Evolutionary conservation across 2,888 invertebrate genomes (phyloP).

Genomic region (Gerris lacustris): DNA sequence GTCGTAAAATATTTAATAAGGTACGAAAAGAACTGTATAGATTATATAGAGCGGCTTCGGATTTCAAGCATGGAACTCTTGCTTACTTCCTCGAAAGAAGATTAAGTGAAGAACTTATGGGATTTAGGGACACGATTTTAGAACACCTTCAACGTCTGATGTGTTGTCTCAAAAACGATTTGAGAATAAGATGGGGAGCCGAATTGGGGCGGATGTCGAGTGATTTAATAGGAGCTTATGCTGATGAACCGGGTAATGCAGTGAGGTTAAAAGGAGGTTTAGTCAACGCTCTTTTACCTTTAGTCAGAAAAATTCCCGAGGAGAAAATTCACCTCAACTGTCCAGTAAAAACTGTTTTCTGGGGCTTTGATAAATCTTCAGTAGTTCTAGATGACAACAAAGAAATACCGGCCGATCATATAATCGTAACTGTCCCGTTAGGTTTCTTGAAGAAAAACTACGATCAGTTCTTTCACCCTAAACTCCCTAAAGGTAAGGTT

Average conservation of each 20-base stretch:
- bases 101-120: constrained; percentile 55
- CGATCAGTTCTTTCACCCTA: background rate
- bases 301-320: background rate
- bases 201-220: constrained; percentile 43
- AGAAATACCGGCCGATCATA: background rate
- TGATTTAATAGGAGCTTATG: background rate
- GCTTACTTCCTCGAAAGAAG: constrained; percentile 49
- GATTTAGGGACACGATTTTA: constrained; percentile 56
- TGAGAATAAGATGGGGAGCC: constrained; percentile 55
- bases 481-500: background rate
- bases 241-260: background rate
- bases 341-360: background rate
- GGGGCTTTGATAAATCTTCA: background rate
- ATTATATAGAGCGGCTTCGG: constrained; percentile 49
- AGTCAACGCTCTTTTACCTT: background rate
- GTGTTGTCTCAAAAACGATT: constrained; percentile 51
- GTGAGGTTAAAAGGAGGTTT: constrained; percentile 1
- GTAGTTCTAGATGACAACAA: background rate
- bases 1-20: constrained; percentile 52
- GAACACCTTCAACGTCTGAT: constrained; percentile 56
- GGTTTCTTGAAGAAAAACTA: constrained; percentile 5
- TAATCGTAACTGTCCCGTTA: constrained; percentile 5
- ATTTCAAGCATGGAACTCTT: constrained; percentile 50
- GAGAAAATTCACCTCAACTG: background rate
- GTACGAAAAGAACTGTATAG: constrained; percentile 55